Base-by-base conservation (phyloP, 2,888 invertebrate species). In the Lithophane ornitopus region DNA sequence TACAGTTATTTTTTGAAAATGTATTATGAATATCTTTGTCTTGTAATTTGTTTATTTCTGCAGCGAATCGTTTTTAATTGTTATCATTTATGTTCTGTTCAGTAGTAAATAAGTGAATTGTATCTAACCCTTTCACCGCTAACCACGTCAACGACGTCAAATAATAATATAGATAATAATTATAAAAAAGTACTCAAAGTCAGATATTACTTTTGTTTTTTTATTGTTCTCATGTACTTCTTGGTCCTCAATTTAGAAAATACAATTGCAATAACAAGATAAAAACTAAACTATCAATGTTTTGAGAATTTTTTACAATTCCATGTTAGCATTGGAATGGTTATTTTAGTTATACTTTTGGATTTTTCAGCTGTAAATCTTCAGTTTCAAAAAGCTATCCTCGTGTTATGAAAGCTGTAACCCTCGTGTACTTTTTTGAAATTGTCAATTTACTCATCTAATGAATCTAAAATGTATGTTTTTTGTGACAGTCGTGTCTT, bases 351-450 rank as follows among this genome's bases (percentile, higher is more conserved):
- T 76, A 22, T 80, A 85, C 86, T 76, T 80, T 81, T 84, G 74
- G 85, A 86, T 86, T 66, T 75, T 85, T 86, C 81, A 86, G 80
- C 73, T 62, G 87, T 85, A 86, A 82, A 82, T 84, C 78, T 76
- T 74, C 87, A 82, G 85, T 86, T 85, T 82, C 82, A 86, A 85
- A 85, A 85, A 76, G 80, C 46, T 84, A 84, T 76, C 72, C 70
- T 56, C 67, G 86, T 79, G 85, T 78, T 72, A 67, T 70, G 68
- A n/a, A 34, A 46, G 39, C 19, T 63, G 82, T 85, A 74, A 85
- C 70, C 62, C 44, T 81, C 74, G 68, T 68, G 72, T 85, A 80
- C 62, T 80, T 77, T 85, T 85, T 85, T 85, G 85, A 62, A 87
- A 85, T 87, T 85, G 87, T 74, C 26, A 76, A 72, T 87, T 85